A percentile compares a stretch with the other conserved stretches of the same genome.
Conservation (phyloP, 2,113 vertebrate species). For the Pterophyllum scalare region DNA sequence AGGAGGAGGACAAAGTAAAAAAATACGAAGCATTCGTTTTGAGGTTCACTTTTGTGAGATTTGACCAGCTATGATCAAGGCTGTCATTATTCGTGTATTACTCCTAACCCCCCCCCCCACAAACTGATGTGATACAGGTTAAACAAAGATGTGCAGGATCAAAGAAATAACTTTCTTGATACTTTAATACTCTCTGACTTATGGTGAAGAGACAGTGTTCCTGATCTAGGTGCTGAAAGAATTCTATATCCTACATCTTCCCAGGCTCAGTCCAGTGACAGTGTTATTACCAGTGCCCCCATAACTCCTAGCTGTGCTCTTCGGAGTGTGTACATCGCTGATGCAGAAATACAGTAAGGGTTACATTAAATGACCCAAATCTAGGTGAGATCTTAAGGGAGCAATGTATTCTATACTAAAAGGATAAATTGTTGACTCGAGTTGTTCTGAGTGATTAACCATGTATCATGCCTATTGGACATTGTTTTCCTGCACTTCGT, state of each 20-base stretch:
- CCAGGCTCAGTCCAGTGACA: conserved; percentile 18
- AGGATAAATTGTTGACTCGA: not conserved
- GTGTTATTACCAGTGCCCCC: not conserved
- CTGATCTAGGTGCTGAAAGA: not conserved
- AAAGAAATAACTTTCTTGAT: not conserved
- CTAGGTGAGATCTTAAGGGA: not conserved
- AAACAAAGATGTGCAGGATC: not conserved
- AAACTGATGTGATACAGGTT: not conserved
- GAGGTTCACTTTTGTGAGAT: not conserved
- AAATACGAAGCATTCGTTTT: conserved; percentile 3
- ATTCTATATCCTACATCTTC: not conserved
- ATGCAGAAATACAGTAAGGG: conserved; percentile 9
- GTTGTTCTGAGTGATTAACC: not conserved
- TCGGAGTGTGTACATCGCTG: conserved; percentile 43
- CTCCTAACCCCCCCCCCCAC: not conserved
- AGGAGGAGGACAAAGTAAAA: not conserved
- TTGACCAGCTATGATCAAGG: conserved; percentile 2
- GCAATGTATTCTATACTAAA: conserved; percentile 10
- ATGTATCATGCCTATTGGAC: not conserved
- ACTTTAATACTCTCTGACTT: not conserved
- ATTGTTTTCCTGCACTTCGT: not conserved
- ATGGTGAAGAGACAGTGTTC: not conserved
- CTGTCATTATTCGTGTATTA: too few species aligned
- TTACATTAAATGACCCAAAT: conserved; percentile 11
- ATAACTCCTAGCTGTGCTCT: conserved; percentile 30